These are phyloP conservation scores for Macheiramphus alcinus DNA, from an alignment of 2,113 vertebrate genomes.

Conservation along the genomic window DNA sequence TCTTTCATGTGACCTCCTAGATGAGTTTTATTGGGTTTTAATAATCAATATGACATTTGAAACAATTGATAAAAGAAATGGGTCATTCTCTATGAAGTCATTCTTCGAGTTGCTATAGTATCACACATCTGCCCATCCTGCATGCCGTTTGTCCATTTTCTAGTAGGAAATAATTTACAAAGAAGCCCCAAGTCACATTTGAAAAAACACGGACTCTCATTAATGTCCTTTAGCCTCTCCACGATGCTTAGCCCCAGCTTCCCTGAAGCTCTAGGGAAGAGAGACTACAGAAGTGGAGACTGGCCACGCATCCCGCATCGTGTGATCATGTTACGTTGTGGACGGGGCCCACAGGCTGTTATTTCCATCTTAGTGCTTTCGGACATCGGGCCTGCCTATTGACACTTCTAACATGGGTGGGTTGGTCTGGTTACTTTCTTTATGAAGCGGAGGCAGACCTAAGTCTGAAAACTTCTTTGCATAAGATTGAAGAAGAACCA, in stretches of 20 bases:
- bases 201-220: background rate
- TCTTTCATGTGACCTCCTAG: background rate
- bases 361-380: background rate
- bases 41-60: background rate
- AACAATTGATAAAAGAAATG: background rate
- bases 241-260: background rate
- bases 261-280: background rate
- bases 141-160: background rate
- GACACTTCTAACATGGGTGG: background rate
- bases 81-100: background rate
- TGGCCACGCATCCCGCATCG: fast-evolving
- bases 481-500: background rate
- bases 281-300: background rate
- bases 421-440: background rate
- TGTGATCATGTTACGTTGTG: background rate
- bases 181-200: background rate
- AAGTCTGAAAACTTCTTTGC: background rate
- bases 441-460: background rate
- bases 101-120: background rate
- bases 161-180: background rate
- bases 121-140: background rate
- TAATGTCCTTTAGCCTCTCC: background rate
- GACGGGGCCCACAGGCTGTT: background rate
- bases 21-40: background rate
- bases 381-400: background rate